phyloP scores from a whole-genome alignment of 2,113 vertebrate genomes.

The Microcebus ravelobensis region DNA sequence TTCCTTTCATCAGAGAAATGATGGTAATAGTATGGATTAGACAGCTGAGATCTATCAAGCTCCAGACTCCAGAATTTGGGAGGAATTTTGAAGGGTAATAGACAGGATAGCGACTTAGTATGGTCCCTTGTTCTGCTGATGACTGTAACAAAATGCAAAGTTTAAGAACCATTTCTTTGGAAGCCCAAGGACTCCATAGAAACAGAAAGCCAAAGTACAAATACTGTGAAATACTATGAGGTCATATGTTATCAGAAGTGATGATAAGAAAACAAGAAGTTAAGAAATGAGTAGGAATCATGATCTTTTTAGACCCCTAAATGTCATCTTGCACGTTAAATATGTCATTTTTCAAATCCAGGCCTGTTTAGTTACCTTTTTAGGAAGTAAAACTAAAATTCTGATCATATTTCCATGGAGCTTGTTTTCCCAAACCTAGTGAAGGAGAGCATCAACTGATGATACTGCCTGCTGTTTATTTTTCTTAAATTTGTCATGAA shows the following conservation, averaged over 20 bases:
- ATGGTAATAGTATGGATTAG: background rate
- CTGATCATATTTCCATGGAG: background rate
- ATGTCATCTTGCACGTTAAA: background rate
- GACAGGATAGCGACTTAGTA: background rate
- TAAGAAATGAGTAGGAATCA: background rate
- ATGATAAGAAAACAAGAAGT: constrained; percentile 11
- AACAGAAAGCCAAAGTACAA: constrained; percentile 32
- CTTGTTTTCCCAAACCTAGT: constrained; percentile 41
- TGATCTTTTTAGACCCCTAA: background rate
- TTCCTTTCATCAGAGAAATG: constrained; percentile 34
- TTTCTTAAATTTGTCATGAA: constrained; percentile 56
- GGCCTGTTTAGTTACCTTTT: background rate
- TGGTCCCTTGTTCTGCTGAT: background rate
- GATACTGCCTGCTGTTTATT: constrained; percentile 37
- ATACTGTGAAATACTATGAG: background rate
- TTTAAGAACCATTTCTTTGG: background rate
- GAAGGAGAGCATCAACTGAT: constrained; percentile 32
- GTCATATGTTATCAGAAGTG: background rate
- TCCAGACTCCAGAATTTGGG: background rate
- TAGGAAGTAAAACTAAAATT: constrained; percentile 17
- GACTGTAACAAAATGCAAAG: background rate
- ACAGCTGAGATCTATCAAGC: background rate
- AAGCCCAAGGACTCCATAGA: constrained; percentile 10
- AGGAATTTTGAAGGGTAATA: background rate
- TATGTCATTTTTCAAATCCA: background rate